phyloP scores from a whole-genome alignment of 2,797 vertebrate genomes.

The Crocidura indochinensis region DNA sequence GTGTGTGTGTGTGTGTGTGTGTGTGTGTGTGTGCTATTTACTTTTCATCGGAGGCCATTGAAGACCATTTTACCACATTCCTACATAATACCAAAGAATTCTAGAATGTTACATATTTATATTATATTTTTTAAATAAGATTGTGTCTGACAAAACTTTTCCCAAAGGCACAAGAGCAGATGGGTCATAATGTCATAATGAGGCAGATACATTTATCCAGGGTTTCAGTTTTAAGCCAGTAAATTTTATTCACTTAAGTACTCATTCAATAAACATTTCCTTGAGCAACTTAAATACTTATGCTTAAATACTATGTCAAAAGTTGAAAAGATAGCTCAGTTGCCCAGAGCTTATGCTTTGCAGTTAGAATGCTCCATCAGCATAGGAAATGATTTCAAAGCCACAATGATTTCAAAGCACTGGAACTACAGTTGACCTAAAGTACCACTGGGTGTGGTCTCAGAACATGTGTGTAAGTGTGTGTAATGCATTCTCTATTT shows the following conservation, averaged over 20 bases:
- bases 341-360: too few species aligned
- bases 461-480: too few species aligned
- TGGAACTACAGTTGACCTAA: too few species aligned
- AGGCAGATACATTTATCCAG: conserved; percentile 28
- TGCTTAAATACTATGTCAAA: conserved; percentile 24
- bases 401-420: too few species aligned
- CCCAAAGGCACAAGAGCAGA: conserved; percentile 53
- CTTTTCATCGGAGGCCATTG: conserved; percentile 37
- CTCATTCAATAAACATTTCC: conserved; percentile 58
- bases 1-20: background rate
- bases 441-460: too few species aligned
- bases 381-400: too few species aligned
- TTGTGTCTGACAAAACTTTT: conserved; percentile 46
- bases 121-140: conserved; percentile 58
- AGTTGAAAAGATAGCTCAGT: background rate
- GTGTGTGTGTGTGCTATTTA: conserved; percentile 36
- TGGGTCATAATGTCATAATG: background rate
- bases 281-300: conserved; percentile 18
- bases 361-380: too few species aligned
- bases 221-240: conserved; percentile 20
- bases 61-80: conserved; percentile 64
- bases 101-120: conserved; percentile 54
- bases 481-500: too few species aligned
- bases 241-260: conserved; percentile 41
- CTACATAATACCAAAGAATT: conserved; percentile 56